Conservation (phyloP, 2,888 invertebrate species). For the Protophormia terraenovae region DNA sequence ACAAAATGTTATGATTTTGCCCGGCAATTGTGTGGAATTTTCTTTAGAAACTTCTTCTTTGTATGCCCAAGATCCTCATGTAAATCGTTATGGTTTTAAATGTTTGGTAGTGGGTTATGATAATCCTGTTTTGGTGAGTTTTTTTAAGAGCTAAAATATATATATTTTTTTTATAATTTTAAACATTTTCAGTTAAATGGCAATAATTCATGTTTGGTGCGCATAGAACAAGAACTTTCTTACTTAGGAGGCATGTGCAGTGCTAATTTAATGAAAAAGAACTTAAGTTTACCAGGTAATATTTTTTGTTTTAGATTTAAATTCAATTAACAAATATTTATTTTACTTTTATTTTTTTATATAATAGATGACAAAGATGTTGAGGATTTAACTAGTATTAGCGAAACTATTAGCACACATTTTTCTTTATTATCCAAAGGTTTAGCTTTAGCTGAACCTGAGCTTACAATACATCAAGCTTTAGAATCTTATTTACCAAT, state of each 20-base stretch:
- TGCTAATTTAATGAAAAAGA: slow-evolving; percentile 92
- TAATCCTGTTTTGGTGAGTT: slow-evolving; percentile 84
- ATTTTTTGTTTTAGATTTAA: neutral
- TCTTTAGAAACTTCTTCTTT: slow-evolving; percentile 97
- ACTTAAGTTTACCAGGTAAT: slow-evolving; percentile 85
- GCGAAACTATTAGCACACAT: slow-evolving; percentile 83
- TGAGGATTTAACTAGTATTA: slow-evolving; percentile 87
- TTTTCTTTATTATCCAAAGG: slow-evolving; percentile 92
- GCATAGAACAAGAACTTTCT: slow-evolving; percentile 94
- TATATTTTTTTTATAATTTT: neutral
- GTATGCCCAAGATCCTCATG: slow-evolving; percentile 94
- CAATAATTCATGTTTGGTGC: slow-evolving; percentile 81
- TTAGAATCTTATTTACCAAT: slow-evolving; percentile 93
- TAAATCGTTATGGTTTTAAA: slow-evolving; percentile 89
- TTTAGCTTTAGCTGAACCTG: slow-evolving; percentile 91
- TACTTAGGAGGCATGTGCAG: slow-evolving; percentile 96
- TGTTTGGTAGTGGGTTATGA: slow-evolving; percentile 92
- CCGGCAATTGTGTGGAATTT: slow-evolving; percentile 97
- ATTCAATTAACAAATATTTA: neutral
- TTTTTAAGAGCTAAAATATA: neutral
- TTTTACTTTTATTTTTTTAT: slow-evolving; percentile 1
- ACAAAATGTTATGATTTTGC: slow-evolving; percentile 90
- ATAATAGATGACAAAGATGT: slow-evolving; percentile 85
- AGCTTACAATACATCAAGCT: slow-evolving; percentile 93
- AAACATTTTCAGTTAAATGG: slow-evolving; percentile 77